These are phyloP conservation scores for Madoqua kirkii DNA, from an alignment of 2,113 vertebrate species.

Conservation along the genomic window DNA sequence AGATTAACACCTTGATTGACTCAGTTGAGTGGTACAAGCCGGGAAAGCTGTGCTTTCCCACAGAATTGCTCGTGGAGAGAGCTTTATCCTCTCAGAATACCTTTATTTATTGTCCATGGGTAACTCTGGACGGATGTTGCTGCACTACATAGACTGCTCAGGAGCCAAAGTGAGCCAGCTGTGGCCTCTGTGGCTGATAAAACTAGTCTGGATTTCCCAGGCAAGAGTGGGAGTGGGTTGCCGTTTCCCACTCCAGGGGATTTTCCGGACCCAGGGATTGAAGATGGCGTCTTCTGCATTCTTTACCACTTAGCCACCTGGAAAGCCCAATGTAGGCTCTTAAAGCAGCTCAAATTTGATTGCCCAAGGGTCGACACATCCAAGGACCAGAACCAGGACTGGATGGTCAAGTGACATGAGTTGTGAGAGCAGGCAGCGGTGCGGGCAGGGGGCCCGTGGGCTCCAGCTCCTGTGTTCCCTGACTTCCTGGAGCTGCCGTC, in stretches of 20 bases:
- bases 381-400: background rate
- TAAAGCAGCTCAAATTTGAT: background rate
- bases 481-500: background rate
- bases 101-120: background rate
- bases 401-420: background rate
- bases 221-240: background rate
- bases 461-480: background rate
- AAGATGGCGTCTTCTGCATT: accelerated
- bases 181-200: background rate
- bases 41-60: background rate
- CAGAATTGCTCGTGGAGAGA: background rate
- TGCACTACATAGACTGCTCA: accelerated
- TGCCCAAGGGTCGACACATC: background rate
- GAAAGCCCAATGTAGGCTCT: background rate
- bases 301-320: background rate
- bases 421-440: background rate
- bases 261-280: background rate
- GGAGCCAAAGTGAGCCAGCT: background rate
- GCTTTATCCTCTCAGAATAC: accelerated
- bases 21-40: background rate
- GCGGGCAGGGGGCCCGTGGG: background rate
- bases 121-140: background rate
- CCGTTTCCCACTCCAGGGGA: background rate
- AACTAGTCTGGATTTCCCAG: background rate
- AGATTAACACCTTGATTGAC: background rate